Evolutionary conservation across 2,113 vertebrate species (phyloP), one percentile per base, ranked within the genome.

Genomic region (Hucho hucho): DNA sequence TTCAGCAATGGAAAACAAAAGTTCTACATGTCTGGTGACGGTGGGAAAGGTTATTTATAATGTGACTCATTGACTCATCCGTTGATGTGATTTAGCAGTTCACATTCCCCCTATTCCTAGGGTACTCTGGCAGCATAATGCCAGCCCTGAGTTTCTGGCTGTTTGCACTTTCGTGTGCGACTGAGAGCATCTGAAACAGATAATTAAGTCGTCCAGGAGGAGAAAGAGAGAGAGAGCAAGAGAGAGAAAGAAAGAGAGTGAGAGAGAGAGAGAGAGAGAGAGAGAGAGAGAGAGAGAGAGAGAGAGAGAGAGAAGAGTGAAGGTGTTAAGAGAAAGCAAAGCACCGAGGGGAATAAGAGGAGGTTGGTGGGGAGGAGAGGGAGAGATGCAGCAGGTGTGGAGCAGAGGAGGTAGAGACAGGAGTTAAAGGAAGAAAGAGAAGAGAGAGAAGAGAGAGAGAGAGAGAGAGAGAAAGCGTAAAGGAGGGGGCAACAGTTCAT

Each of bases 1-100:
- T 49, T 49, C 16, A 49, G 47, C 47, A 49, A 49, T 49, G 47
- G 14, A 16, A 63, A n/a, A 63, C 59, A 6, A 13, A 46, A 3
- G 7, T 37, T 37, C 2, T 9, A 37, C 26, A 72, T 71, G 70
- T 46, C 25, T 26, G 14, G 3, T 65, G 11, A 26, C 14, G 25
- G 25, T 65, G 64, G 70, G 63, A 61, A 26, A 63, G 73, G 29
- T 70, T 69, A 32, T 80, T 72, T 69, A 32, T 80, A 77, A 84
- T 73, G 76, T 74, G 79, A 70, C 59, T 64, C 29, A 29, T 24
- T 73, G 75, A 87, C 78, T 71, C 79, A 77, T 70, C 73, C 76
- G 20, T 73, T 77, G n/a, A 72, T 70, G 37, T 32, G 53, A 71
- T 66, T 84, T 76, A 85, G 70, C 83, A 79, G 84, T 65, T 73